These are phyloP conservation scores for Sycophila sp. DNA, from an alignment of 1,140 invertebrate genomes.

Conservation along the genomic window DNA sequence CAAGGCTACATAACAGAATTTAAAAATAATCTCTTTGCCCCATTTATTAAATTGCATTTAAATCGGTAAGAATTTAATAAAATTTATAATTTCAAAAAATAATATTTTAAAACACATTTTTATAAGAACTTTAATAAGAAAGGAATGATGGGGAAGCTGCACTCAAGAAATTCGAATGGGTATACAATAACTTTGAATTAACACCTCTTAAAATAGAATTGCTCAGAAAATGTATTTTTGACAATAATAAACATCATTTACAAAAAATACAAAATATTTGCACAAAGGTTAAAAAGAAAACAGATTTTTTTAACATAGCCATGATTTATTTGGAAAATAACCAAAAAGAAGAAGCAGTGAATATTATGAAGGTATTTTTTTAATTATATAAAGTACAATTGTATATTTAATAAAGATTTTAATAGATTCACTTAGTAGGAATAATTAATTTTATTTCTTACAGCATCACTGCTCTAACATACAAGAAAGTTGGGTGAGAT, in stretches of 20 bases:
- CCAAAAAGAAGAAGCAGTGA: not conserved
- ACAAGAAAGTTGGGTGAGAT: not conserved
- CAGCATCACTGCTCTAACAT: not conserved
- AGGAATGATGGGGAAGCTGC: not conserved
- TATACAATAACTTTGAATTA: not conserved
- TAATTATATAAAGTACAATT: not conserved
- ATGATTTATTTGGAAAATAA: constrained; percentile 12
- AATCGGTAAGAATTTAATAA: not conserved
- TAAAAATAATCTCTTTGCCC: not conserved
- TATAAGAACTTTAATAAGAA: not conserved
- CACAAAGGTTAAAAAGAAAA: not conserved
- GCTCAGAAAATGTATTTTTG: not conserved
- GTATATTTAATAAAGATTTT: not conserved
- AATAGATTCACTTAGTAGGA: no score
- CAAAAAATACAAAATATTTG: not conserved
- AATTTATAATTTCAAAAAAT: not conserved
- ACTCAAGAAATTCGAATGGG: not conserved
- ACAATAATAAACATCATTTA: not conserved
- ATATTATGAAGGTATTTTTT: constrained; percentile 4
- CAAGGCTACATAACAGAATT: not conserved
- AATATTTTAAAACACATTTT: not conserved
- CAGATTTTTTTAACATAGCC: not conserved
- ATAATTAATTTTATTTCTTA: not conserved
- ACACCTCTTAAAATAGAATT: not conserved
- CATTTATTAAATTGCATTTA: constrained; percentile 1